Evolutionary conservation across 2,888 invertebrate genomes (phyloP).

Genomic region (Steinernema hermaphroditum): DNA sequence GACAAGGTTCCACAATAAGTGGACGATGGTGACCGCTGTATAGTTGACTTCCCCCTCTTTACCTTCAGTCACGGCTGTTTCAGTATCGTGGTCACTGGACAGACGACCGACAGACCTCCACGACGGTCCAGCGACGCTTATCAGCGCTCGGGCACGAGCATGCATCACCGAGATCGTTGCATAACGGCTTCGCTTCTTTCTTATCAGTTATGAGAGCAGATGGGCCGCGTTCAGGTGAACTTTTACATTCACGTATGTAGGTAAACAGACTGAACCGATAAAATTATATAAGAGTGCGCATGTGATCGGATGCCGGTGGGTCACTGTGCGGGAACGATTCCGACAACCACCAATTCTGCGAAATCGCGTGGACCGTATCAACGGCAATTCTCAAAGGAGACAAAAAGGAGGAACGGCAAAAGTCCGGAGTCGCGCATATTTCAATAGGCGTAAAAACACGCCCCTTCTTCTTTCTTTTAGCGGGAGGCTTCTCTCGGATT

Average conservation of each 20-base stretch:
- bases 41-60: background rate
- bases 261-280: slow-evolving; percentile 11
- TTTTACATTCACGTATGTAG: slow-evolving; percentile 4
- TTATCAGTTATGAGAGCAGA: slow-evolving; percentile 1
- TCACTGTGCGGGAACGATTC: too few relatives aligned
- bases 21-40: slow-evolving; percentile 8
- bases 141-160: background rate
- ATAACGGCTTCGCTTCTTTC: background rate
- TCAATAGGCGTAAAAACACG: slow-evolving; percentile 10
- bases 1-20: slow-evolving; percentile 27
- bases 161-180: slow-evolving; percentile 1
- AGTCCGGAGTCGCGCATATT: background rate
- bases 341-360: too few relatives aligned
- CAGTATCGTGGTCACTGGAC: background rate
- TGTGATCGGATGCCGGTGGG: slow-evolving; percentile 4
- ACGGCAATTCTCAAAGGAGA: background rate
- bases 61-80: slow-evolving; percentile 3
- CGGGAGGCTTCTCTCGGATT: slow-evolving; percentile 12
- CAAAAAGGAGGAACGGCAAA: slow-evolving; percentile 11
- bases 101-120: background rate
- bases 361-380: background rate
- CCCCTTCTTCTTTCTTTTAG: slow-evolving; percentile 28
- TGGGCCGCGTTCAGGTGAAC: slow-evolving; percentile 23
- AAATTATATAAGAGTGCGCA: background rate
- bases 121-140: background rate